Percentiles rank a stretch among this genome's conserved stretches.
Conservation (phyloP, 1,140 invertebrate genomes). For the Dreissena polymorpha region DNA sequence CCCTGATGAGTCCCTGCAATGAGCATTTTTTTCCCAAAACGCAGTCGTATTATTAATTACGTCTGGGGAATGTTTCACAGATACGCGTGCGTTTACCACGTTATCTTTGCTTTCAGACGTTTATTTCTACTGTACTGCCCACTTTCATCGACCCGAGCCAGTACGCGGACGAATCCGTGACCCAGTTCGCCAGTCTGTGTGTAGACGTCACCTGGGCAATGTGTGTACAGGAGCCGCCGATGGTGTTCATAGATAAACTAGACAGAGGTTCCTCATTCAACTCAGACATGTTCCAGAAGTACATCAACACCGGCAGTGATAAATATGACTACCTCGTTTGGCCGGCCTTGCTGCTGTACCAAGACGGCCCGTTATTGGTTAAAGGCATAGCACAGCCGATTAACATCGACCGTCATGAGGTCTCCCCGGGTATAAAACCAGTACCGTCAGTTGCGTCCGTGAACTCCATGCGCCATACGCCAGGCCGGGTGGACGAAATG, state of each 20-base stretch:
- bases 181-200: constrained; percentile 24
- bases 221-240: constrained; percentile 53
- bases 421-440: not conserved
- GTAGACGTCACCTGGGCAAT: constrained; percentile 46
- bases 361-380: constrained; percentile 14
- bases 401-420: not conserved
- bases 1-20: no score
- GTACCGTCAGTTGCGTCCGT: not conserved
- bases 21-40: no score
- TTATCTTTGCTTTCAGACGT: constrained; percentile 16
- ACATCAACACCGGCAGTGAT: constrained; percentile 19
- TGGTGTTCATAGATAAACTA: constrained; percentile 42
- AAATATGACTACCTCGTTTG: constrained; percentile 52
- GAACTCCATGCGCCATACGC: not conserved
- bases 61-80: no score
- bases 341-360: constrained; percentile 35
- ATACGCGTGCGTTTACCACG: no score
- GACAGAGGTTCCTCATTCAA: constrained; percentile 32
- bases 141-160: constrained; percentile 38
- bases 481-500: not conserved
- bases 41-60: no score
- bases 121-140: constrained; percentile 31
- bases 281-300: constrained; percentile 33
- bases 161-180: not conserved
- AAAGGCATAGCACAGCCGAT: constrained; percentile 50